Evolutionary conservation across 2,113 vertebrate genomes (phyloP), one percentile per base, ranked within the genome.

Genomic region (Gallinago jamesoni): DNA sequence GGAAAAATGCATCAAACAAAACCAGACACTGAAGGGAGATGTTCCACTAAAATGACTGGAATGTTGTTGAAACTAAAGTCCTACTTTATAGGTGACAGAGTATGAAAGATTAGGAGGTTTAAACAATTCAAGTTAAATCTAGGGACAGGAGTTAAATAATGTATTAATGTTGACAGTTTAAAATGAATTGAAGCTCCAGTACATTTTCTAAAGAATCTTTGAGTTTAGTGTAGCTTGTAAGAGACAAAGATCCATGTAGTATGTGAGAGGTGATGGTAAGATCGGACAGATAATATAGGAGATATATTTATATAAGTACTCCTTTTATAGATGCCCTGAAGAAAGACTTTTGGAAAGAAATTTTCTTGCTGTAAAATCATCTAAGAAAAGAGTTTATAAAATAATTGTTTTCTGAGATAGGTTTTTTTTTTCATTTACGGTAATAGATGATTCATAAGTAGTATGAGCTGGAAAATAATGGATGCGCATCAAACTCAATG

Each of bases 401-500:
- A 92, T 45, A 74, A 17, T 72, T 73, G 5, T 80, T 94, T 89
- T 88, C 53, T 94, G 55, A 83, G 48, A 41, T 47, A 35, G 7
- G 7, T 25, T 52, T 20, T 57, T 52, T 78, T 68, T 79, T 83
- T 16, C 4, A 67, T 88, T 92, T 90, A 50, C 18, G 59, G 10
- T 89, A 78, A 77, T 8, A 64, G 37, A 48, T 60, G 74, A 96
- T 92, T 95, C 75, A 93, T 57, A 93, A 80, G 45, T 60, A 35
- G 14, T 35, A 21, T 77, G 56, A 91, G 53, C 47, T 88, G 66
- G 39, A 92, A 96, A 94, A 90, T 18, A 81, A 67, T 14, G 52
- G 31, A 48, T 31, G 2, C 30, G 9, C 21, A 72, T 90, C 35
- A 66, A 84, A 85, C 47, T 63, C 48, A 60, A 39, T 28, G 10